These are phyloP conservation scores for Drosophila seguyi DNA, from an alignment of 1,140 invertebrate genomes.

Conservation along the genomic window DNA sequence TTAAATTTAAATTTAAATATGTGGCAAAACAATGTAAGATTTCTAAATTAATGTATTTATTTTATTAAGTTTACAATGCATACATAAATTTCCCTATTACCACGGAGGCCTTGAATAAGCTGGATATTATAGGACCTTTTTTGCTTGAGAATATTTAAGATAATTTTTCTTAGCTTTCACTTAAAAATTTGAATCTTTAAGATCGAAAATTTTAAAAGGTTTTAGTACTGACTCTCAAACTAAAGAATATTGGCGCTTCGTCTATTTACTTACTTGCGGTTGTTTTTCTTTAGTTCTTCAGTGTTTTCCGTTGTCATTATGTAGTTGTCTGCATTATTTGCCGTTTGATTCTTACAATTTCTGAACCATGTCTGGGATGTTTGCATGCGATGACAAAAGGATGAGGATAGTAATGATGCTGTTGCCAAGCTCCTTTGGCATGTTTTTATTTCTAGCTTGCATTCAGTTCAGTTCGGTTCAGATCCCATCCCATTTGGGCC, in stretches of 20 bases:
- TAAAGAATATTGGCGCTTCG: conserved; percentile 45
- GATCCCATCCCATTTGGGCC: conserved; percentile 44
- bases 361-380: conserved; percentile 69
- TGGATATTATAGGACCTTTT: too few species aligned
- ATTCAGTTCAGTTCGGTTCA: conserved; percentile 22
- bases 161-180: background rate
- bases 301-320: conserved; percentile 67
- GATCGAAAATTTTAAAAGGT: background rate
- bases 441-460: conserved; percentile 57
- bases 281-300: conserved; percentile 37
- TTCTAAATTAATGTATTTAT: too few species aligned
- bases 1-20: background rate
- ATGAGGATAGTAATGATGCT: conserved; percentile 58
- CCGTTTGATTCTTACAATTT: conserved; percentile 78
- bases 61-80: too few species aligned
- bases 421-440: conserved; percentile 33
- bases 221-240: background rate
- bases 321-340: conserved; percentile 72
- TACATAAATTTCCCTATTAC: too few species aligned
- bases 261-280: background rate
- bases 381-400: conserved; percentile 75
- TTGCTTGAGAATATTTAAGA: too few species aligned
- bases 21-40: too few species aligned
- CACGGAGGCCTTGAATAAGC: too few species aligned
- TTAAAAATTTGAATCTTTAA: background rate